These are phyloP conservation scores for Phytoseiulus persimilis DNA, from an alignment of 2,888 invertebrate species.

Conservation along the genomic window DNA sequence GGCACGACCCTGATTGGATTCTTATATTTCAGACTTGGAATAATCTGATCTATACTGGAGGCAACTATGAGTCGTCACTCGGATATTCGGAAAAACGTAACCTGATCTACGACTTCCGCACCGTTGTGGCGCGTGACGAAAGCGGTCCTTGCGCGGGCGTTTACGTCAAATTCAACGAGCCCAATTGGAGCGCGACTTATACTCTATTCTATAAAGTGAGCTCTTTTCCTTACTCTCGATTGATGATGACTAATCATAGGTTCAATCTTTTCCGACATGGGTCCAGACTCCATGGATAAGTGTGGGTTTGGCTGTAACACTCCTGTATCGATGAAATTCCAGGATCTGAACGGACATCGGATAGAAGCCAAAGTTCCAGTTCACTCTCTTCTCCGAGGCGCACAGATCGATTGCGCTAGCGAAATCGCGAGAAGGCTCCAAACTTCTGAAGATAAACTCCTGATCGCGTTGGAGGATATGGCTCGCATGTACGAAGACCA, in stretches of 20 bases:
- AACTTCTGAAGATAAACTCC: background rate
- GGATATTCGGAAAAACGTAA: constrained; percentile 81
- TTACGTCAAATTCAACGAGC: constrained; percentile 65
- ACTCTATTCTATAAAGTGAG: constrained; percentile 66
- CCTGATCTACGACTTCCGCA: constrained; percentile 68
- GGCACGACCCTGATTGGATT: no score
- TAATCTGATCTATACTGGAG: constrained; percentile 67
- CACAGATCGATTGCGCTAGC: background rate
- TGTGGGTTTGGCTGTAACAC: background rate
- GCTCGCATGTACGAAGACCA: constrained; percentile 28
- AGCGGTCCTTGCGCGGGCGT: constrained; percentile 76
- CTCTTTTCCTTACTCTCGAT: no score
- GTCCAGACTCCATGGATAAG: no score
- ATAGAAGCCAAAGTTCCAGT: constrained; percentile 26
- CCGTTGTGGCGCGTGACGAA: constrained; percentile 66
- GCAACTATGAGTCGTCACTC: constrained; percentile 57
- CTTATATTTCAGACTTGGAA: constrained; percentile 52
- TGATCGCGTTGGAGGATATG: constrained; percentile 20
- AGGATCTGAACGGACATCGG: constrained; percentile 24
- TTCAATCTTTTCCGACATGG: background rate
- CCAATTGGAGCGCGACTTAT: constrained; percentile 51
- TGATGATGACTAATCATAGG: no score
- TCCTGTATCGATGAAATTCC: background rate
- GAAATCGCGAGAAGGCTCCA: background rate
- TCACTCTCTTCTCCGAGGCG: background rate